Evolutionary conservation across 2,797 vertebrate genomes (phyloP), one percentile per base, ranked within the genome.

Genomic region (Hydrocynus forskahlii): DNA sequence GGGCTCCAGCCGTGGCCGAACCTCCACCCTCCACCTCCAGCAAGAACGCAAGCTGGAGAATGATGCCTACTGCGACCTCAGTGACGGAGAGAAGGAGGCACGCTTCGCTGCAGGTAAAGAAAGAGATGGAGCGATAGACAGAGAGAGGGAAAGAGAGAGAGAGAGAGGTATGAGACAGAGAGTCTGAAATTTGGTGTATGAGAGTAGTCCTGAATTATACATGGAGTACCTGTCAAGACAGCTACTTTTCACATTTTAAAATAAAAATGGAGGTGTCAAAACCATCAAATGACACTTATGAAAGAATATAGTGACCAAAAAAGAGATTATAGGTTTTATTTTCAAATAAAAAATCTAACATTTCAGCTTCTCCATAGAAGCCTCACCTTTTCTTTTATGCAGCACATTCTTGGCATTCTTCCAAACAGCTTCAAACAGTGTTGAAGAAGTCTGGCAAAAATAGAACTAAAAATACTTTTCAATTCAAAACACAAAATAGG

Each of bases 61-160:
- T 13, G 97, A 99, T 0, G 97, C 97, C 82, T 99, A 99, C 92
- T 98, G 97, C 0, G 98, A 99, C 93, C 95, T 99, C 83, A 99
- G 98, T 0, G 98, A 99, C 0, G 97, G 97, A 0, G 98, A 99
- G 92, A 99, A 99, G 93, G 98, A 99, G 87, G 97, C 98, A 0
- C 95, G 97, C 2, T 99, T 99, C 55, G 92, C 98, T 0, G 98
- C 98, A 95, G 98, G 98, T 99, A 69, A 82, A 71, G 50, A 63
- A 54, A 59, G 10, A 63, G 19, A 9, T 38, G 29, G 5, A 45
- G 43, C 43, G 5, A 45, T 45, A 13, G 48, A 50, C 10, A 50
- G 48, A 12, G 48, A 50, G 43, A 43, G 5, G 43, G 43, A 43
- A 43, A 43, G 21, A 60, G 55, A 72, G 62, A 57, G 40, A 76